Evolutionary conservation across 2,888 invertebrate genomes (phyloP), one percentile per base, ranked within the genome.

Genomic region (Quadriops clusia): DNA sequence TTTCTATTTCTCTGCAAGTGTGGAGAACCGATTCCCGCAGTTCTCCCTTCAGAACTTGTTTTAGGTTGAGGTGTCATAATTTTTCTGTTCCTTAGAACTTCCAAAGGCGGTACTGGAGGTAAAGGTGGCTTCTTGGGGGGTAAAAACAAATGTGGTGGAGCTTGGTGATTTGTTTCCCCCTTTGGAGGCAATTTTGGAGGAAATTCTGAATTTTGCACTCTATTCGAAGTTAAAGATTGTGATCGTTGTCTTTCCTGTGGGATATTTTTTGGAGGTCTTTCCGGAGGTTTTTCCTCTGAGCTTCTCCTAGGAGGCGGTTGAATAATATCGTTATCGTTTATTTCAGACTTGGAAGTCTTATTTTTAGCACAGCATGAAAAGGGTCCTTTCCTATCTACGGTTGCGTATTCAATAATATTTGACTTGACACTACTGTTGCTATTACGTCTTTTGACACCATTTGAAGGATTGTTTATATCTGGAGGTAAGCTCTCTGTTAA

Each of bases 51-150:
- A 2, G 62, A 40, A 12, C 61, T 61, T 1, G 65, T 61, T 33
- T 60, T 62, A 12, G 50, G 43, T 32, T 49, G 51, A 15, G 44
- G 45, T 8, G 40, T 36, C 12, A 40, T 41, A 34, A 63, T 59
- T 40, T 62, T 70, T 50, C 72, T 70, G 48, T 70, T 60, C 46
- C 74, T 60, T 42, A 73, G 51, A 5, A 70, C 67, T 53, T 74
- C 74, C 42, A 73, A 61, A 35, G 73, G 73, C 5, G 77, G 74
- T 23, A 77, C 72, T 11, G 79, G 78, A 35, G 80, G 79, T 46
- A 80, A 54, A 15, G 79, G 78, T 18, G 79, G 79, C 56, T 79
- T 81, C 50, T 77, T 77, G 6, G 78, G 78, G 14, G 76, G 74
- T 44, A 74, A 46, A 29, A 70, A 54, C 20, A 72, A 43, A 23